Base-by-base conservation (phyloP, 2,888 invertebrate species). In the Pammene fasciana region DNA sequence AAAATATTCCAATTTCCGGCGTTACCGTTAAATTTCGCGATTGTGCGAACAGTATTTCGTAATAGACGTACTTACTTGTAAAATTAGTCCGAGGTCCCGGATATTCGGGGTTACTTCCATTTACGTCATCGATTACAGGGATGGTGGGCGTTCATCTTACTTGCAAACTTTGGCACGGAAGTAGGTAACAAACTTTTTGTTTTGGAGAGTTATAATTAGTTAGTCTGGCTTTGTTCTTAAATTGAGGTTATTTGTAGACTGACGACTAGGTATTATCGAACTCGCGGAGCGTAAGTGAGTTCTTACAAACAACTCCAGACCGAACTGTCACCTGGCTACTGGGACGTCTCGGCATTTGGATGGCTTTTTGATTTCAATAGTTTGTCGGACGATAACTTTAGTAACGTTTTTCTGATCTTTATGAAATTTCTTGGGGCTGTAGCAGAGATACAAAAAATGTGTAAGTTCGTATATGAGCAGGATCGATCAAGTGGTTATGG, bases 61-160 rank as follows among this genome's bases (percentile, higher is more conserved):
- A 46, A 67, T 55, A 41, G 6, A 34, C 10, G 5, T 46, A n/a
- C n/a, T n/a, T n/a, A n/a, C n/a, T n/a, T n/a, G 7, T 57, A 52
- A 54, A 67, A 54, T 61, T 36, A 54, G 36, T 36, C 52, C 43
- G 10, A 13, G 34, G 18, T 54, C 10, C 60, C n/a, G 11, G 46
- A 38, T 59, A 34, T 36, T 55, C 13, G 38, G 18, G 11, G 18
- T 46, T 38, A 13, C 36, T 43, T 11, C 41, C 60, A 13, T 18
- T 61, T 67, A 67, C 61, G 18, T 14, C 46, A 48, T 11, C 52
- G 45, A 45, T 54, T 36, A n/a, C 36, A 36, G 36, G 43, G 10
- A 26, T 7, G 59, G 13, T 34, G 16, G 45, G 26, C 13, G 34
- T 34, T 5, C 8, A 14, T 48, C 16, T 16, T 43, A 5, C 36